Conservation (phyloP, 2,797 vertebrate genomes). For the Notoglanidium macrostoma region DNA sequence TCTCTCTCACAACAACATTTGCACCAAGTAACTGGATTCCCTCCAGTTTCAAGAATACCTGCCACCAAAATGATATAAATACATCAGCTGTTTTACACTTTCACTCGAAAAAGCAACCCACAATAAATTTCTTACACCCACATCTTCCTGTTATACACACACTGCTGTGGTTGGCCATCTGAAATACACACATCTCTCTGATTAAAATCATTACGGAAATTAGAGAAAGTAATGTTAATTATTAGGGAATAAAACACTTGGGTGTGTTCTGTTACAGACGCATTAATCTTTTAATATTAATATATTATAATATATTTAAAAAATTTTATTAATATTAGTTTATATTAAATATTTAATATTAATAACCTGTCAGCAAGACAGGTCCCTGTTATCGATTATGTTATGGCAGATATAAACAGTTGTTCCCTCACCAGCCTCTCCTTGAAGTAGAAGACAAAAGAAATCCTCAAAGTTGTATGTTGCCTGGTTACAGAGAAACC, state of each 20-base stretch:
- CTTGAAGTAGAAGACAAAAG: neutral
- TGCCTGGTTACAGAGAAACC: neutral
- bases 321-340: too few species aligned
- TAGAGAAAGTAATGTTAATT: neutral
- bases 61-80: neutral
- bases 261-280: neutral
- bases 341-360: neutral
- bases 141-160: constrained; percentile 20
- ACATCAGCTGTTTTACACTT: neutral
- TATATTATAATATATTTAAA: too few species aligned
- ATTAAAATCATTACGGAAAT: neutral
- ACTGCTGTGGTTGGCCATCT: constrained; percentile 15
- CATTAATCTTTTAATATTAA: neutral
- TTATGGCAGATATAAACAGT: neutral
- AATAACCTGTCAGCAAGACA: neutral
- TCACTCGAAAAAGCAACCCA: neutral
- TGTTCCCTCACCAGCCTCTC: neutral
- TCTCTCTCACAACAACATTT: neutral
- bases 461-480: neutral
- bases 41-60: neutral
- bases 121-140: constrained; percentile 8
- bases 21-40: neutral
- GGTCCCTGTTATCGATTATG: neutral
- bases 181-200: neutral
- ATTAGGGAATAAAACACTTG: neutral